Evolutionary conservation across 2,113 vertebrate genomes (phyloP), one percentile per base, ranked within the genome.

Genomic region (Hemiscyllium ocellatum): DNA sequence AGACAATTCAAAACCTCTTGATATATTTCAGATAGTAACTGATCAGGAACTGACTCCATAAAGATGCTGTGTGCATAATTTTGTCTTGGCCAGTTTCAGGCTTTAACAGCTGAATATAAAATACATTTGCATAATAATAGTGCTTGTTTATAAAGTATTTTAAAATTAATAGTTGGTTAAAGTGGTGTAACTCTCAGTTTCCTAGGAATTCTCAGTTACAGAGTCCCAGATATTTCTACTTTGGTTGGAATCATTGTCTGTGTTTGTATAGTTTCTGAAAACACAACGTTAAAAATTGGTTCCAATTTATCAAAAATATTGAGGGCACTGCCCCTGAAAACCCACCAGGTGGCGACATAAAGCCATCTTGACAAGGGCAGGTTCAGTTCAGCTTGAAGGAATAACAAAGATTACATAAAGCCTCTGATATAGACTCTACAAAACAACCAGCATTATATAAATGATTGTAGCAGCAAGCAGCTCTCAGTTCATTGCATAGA

Each of bases 391-490:
- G 61, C 3, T 13, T 33, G 87, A 7, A 26, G 87, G 52, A 13
- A 78, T 33, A 56, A 85, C 15, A 42, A 61, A 61, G 56, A 83
- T 83, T 83, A 83, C 50, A 66, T 26, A 66, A 20, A 61, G 29
- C 4, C 33, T 33, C 26, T 4, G 26, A 29, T 13, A 61, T 22
- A 52, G 85, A 50, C 47, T 24, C 83, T 52, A 12, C 56, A 33
- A 91, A 33, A 91, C 56, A 52, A 90, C 56, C 52, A 33, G 12
- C 56, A 42, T 91, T 91, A 91, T 65, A 91, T 65, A 65, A 83
- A 65, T 91, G 87, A 91, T 91, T 91, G 87, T 65, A 56, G 86
- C 86, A 89, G 86, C 87, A n/a, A n/a, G 56, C 56, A 91, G 5
- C 56, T 61, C 15, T 65, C 87, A 61, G 2, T 91, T 91, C 33